Base-by-base conservation (phyloP, 1,140 invertebrate genomes). In the Asbolus verrucosus region DNA sequence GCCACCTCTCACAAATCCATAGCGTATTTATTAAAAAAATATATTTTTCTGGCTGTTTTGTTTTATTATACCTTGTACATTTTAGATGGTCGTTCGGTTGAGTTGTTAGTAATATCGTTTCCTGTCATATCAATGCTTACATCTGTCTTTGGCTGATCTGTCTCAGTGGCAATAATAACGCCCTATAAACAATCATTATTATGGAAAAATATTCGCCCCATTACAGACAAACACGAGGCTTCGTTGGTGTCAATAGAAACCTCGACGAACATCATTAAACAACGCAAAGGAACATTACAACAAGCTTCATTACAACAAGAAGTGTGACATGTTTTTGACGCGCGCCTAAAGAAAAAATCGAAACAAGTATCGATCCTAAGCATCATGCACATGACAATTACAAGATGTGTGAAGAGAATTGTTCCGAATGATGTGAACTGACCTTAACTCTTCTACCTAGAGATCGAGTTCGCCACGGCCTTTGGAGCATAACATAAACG, bases 401-500 rank as follows among this genome's bases (percentile, higher is more conserved):
- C 33, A 36, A 11, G 11, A 36, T 8, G n/a, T n/a, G 21, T 54
- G 11, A n/a, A n/a, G n/a, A n/a, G n/a, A n/a, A n/a, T n/a, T n/a
- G n/a, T n/a, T 27, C 46, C 3, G 46, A 30, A 14, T 30, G 24
- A 21, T 73, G 38, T 33, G 31, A 65, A 78, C 79, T 84, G 80
- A 92, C 91, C 88, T 94, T 94, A 16, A 91, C 86, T 74, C 90
- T 86, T 43, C 90, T 84, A 2, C 92, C 92, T 19, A 90, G 84
- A 63, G 88, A 87, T 61, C 90, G 86, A 75, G 90, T 90, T 79
- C 90, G 89, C 93, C 95, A 97, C 62, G 96, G 96, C 74, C 90
- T 85, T 80, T 97, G 94, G 59, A 95, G 82, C 21, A 96, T 82
- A 73, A 95, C 87, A 83, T 97, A 97, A 0, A 96, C 85, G 31